phyloP scores from a whole-genome alignment of 92 coral and sea anemone genomes.

The Siderastrea radians region DNA sequence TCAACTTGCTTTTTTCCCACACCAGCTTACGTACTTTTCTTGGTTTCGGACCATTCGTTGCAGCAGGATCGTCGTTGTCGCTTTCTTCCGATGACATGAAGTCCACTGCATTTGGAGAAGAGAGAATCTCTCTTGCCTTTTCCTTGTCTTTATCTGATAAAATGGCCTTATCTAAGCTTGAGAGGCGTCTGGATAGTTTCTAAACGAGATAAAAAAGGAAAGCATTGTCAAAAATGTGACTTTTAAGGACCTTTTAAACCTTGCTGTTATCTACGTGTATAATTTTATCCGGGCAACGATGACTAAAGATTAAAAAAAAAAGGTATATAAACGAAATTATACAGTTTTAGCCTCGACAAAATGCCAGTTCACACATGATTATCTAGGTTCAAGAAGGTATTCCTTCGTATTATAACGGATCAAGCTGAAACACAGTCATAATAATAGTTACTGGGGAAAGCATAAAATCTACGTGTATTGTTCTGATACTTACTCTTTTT shows the following conservation, averaged over 20 bases:
- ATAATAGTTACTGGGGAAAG: no score
- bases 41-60: slow-evolving; percentile 38
- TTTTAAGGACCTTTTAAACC: no score
- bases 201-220: not conserved
- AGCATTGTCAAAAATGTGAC: not conserved
- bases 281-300: no score
- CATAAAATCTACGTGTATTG: no score
- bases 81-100: slow-evolving; percentile 50
- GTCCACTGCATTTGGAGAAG: not conserved
- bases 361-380: no score
- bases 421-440: no score
- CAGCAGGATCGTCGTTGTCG: slow-evolving; percentile 1
- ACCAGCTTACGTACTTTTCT: slow-evolving; percentile 20
- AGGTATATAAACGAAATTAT: no score
- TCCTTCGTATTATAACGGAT: no score
- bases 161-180: not conserved
- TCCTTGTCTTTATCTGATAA: slow-evolving; percentile 15
- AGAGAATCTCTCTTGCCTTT: slow-evolving; percentile 5
- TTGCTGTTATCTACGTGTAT: not conserved
- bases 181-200: not conserved
- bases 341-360: no score
- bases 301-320: no score
- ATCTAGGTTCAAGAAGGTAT: no score
- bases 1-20: slow-evolving; percentile 39
- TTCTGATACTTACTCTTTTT: slow-evolving; percentile 54